A percentile compares a stretch with the other conserved stretches of the same genome.
phyloP scores from a whole-genome alignment of 1,140 invertebrate species.

The Brachionus rubens region DNA sequence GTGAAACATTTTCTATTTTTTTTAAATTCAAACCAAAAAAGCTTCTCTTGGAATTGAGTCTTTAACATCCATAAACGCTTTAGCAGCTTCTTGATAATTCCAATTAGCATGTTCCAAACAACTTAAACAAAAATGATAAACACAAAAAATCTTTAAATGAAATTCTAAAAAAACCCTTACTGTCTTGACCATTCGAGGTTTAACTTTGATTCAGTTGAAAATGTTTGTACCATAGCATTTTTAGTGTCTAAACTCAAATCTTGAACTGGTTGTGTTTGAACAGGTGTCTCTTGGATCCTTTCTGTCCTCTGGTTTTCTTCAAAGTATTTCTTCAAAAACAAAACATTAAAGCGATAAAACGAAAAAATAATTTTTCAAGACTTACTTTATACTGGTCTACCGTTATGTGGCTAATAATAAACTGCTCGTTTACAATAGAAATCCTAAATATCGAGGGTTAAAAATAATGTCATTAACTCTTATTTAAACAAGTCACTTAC shows the following conservation, averaged over 20 bases:
- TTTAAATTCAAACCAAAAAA: conserved; percentile 15
- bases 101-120: conserved; percentile 38
- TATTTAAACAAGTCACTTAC: neutral
- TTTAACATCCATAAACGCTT: conserved; percentile 2
- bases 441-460: neutral
- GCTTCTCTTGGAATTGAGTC: conserved; percentile 39
- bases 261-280: neutral
- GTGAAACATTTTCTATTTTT: too few relatives aligned
- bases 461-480: neutral
- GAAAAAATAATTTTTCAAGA: neutral
- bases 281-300: neutral
- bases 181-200: conserved; percentile 42
- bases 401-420: conserved; percentile 3
- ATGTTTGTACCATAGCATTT: neutral
- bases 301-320: neutral
- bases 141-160: neutral
- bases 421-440: conserved; percentile 39
- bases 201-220: conserved; percentile 28
- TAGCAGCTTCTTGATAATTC: conserved; percentile 35
- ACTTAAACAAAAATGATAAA: neutral
- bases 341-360: neutral
- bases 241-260: neutral
- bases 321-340: conserved; percentile 25
- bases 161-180: neutral
- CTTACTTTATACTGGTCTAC: neutral